Percentiles rank a stretch among this genome's conserved stretches.
These are phyloP conservation scores for Coregonus suidteri DNA, from an alignment of 2,797 vertebrate species.

Conservation along the genomic window DNA sequence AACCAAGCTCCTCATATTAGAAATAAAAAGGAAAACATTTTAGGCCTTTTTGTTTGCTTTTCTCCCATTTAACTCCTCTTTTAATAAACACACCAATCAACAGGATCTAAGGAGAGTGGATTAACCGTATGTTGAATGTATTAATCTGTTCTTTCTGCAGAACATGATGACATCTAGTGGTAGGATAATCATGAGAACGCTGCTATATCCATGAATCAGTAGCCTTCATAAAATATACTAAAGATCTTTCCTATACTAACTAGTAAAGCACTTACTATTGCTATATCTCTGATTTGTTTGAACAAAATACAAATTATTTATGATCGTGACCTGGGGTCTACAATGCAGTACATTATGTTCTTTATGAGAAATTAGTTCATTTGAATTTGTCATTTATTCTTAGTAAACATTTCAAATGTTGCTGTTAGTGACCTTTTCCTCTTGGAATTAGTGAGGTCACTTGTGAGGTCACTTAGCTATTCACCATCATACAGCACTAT, in stretches of 20 bases:
- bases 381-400: background rate
- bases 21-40: constrained; percentile 27
- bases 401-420: background rate
- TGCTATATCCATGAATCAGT: background rate
- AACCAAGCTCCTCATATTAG: constrained; percentile 56
- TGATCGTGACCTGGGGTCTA: background rate
- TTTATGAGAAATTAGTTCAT: too few relatives aligned
- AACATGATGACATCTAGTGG: constrained; percentile 69
- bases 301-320: background rate
- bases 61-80: constrained; percentile 1
- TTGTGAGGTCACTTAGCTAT: background rate
- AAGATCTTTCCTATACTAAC: background rate
- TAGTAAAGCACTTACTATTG: background rate
- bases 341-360: background rate
- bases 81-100: constrained; percentile 31
- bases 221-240: too few relatives aligned
- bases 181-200: constrained; percentile 13
- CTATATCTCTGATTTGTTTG: background rate
- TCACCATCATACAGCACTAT: background rate
- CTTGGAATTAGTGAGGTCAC: background rate
- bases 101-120: constrained; percentile 28
- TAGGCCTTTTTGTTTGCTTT: constrained; percentile 8
- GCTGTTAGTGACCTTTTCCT: background rate
- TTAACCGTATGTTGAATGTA: constrained; percentile 34
- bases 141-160: constrained; percentile 7